Evolutionary conservation across 2,113 vertebrate species (phyloP).

Genomic region (Nymphicus hollandicus): DNA sequence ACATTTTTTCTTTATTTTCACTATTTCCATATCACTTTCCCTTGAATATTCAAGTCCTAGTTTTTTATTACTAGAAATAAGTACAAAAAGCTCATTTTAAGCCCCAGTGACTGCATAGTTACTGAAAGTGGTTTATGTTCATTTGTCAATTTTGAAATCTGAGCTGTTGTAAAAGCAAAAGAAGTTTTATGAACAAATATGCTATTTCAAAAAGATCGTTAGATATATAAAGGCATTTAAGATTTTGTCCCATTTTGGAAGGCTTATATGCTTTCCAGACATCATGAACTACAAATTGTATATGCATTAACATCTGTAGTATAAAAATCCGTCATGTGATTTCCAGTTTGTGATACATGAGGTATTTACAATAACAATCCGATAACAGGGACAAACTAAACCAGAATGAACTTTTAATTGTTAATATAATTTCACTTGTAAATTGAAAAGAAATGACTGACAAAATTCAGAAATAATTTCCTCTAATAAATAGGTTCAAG

Average conservation of each 20-base stretch:
- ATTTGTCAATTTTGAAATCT: neutral
- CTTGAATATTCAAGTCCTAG: neutral
- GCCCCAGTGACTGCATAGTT: neutral
- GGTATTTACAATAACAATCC: neutral
- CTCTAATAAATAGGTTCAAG: neutral
- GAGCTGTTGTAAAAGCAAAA: neutral
- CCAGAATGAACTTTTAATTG: neutral
- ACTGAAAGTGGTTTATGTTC: neutral
- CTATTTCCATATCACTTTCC: neutral
- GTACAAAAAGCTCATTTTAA: neutral
- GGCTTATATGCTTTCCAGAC: neutral
- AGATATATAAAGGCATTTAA: neutral
- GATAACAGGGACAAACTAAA: neutral
- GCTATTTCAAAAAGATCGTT: neutral
- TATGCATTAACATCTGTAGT: neutral
- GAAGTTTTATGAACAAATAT: neutral
- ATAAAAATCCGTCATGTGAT: neutral
- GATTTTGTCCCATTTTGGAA: neutral
- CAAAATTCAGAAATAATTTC: neutral
- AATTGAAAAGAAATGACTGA: neutral
- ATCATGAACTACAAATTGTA: neutral
- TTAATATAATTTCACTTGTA: neutral
- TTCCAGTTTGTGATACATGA: neutral
- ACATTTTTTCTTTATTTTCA: neutral
- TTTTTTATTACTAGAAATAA: neutral